Evolutionary conservation across 2,113 vertebrate species (phyloP).

Genomic region (Ammodytes marinus): DNA sequence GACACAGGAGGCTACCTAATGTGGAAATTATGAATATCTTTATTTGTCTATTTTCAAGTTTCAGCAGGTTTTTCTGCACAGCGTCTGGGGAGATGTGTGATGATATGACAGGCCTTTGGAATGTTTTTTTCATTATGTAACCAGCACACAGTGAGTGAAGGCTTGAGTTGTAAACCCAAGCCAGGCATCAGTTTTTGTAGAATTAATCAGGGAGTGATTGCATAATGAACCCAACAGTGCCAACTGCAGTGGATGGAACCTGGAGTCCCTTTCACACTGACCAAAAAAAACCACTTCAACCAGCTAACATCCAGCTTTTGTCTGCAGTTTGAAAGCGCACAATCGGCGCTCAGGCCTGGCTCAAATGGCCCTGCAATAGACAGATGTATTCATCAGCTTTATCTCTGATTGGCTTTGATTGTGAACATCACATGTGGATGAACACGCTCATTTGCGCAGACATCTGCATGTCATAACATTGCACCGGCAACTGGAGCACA

Average conservation of each 20-base stretch:
- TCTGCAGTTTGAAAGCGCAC: too few species aligned
- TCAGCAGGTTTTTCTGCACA: slow-evolving; percentile 1
- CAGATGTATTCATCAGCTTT: too few species aligned
- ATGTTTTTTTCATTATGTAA: slow-evolving; percentile 3
- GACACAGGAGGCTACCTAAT: slow-evolving; percentile 41
- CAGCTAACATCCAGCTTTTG: too few species aligned
- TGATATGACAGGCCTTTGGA: slow-evolving; percentile 31
- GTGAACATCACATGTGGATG: too few species aligned
- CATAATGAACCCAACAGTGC: slow-evolving; percentile 30
- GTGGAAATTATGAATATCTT: slow-evolving; percentile 45
- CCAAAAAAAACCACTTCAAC: too few species aligned
- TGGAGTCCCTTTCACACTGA: too few species aligned
- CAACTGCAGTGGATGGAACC: neutral
- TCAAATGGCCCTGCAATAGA: too few species aligned
- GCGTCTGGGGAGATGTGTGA: neutral
- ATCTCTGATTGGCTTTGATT: too few species aligned
- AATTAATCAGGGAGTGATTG: neutral
- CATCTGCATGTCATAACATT: too few species aligned
- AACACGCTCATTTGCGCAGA: too few species aligned
- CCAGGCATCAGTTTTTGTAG: neutral
- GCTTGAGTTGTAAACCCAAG: slow-evolving; percentile 5
- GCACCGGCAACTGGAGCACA: too few species aligned
- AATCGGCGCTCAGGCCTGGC: too few species aligned
- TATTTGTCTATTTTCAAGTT: slow-evolving; percentile 44
- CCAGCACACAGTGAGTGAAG: neutral